Percentiles rank a stretch among this genome's conserved stretches.
phyloP scores from a whole-genome alignment of 2,113 vertebrate genomes.

The Ibidorhyncha struthersii region DNA sequence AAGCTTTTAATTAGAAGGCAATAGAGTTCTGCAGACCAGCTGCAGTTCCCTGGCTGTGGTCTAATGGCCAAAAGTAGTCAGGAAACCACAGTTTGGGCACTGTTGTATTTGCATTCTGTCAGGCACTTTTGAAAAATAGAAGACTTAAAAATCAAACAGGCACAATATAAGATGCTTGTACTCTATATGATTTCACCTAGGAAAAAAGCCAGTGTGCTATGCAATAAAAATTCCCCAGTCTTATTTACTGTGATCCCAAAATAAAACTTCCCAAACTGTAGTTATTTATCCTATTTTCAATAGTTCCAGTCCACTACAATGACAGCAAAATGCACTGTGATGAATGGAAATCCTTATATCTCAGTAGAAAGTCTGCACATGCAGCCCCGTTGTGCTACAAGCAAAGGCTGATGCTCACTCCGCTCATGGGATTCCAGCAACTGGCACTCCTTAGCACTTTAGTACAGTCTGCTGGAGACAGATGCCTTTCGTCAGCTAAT shows the following conservation, averaged over 20 bases:
- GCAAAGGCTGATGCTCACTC: neutral
- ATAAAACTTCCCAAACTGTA: neutral
- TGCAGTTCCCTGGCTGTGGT: neutral
- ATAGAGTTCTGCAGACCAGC: neutral
- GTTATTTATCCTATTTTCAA: slow-evolving; percentile 26
- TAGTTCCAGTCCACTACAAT: neutral
- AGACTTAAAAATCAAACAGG: neutral
- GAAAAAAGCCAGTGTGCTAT: slow-evolving; percentile 19
- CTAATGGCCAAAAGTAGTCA: neutral
- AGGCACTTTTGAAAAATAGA: neutral
- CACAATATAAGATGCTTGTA: neutral
- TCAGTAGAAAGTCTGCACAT: neutral
- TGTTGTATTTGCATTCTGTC: neutral
- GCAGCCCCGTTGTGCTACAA: neutral
- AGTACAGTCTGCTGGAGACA: neutral
- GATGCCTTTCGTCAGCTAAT: neutral
- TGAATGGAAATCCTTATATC: neutral
- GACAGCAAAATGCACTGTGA: neutral
- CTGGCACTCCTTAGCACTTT: neutral
- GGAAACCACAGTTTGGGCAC: neutral
- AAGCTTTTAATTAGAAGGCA: neutral
- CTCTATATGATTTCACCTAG: neutral
- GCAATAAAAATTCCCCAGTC: neutral
- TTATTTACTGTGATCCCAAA: slow-evolving; percentile 11
- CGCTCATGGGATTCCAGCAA: neutral